Evolutionary conservation across 1,140 invertebrate species (phyloP), one percentile per base, ranked within the genome.

Genomic region (Cyrtorhinus lividipennis): DNA sequence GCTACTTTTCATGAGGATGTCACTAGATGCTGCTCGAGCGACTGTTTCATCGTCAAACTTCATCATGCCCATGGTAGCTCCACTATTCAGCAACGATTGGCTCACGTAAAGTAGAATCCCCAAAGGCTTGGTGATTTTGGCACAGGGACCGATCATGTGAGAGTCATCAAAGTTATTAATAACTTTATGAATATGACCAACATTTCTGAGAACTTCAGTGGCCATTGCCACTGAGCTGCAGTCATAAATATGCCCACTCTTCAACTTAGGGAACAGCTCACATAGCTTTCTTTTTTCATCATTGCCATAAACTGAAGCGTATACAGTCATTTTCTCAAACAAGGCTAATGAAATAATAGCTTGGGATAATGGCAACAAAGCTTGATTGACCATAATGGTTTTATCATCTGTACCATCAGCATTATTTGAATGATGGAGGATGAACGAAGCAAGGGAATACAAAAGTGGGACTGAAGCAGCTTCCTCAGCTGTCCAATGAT

Each of bases 381-480:
- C 58, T 59, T 26, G 27, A 30, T 26, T 25, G 24, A 59, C 18
- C 24, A 59, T n/a, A 22, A 53, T 53, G 18, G 48, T 53, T 22
- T 22, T 8, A 15, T 53, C 12, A 15, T 53, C 20, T 5, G 20
- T 22, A 12, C 10, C 10, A 22, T 53, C 48, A 22, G 5, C 48
- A 20, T 15, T 15, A 22, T 53, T 53, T 5, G 3, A 5, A 22
- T 53, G 48, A 20, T 53, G 10, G 18, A 53, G 10, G 10, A 53
- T 53, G 48, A 13, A 53, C 5, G 48, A 53, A 5, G 48, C 48
- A 5, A 66, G 61, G 18, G 63, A 46, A 63, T 75, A 75, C 18
- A 72, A 62, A 5, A 73, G 59, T 30, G 81, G 81, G 15, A 84
- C 76, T 5, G 80, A 80, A 1, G 76, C 78, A 27, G 81, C 81